Base-by-base conservation (phyloP, 2,888 invertebrate genomes). In the Opisthograptis luteolata region DNA sequence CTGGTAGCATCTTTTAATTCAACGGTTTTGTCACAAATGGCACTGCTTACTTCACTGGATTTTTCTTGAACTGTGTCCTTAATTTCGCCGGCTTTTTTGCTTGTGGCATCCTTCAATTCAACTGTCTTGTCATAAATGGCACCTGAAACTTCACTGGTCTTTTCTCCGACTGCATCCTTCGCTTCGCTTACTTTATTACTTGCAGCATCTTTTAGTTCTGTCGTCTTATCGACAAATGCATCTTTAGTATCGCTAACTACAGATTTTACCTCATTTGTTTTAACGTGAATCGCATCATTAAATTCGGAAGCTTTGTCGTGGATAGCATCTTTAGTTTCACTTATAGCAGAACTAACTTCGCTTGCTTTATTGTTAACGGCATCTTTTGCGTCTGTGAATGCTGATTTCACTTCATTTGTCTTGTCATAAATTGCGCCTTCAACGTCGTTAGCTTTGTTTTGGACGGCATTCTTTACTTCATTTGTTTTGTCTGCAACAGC, bases 401-500 rank as follows among this genome's bases (percentile, higher is more conserved):
- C 36, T 5, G 50, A 36, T 51, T 59, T 62, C 7, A 60, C 43
- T 25, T 61, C 59, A 12, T 58, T 58, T 20, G 68, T 60, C 3
- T 67, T 68, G 4, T 67, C 62, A 2, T 64, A 44, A 6, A 68
- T 37, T 5, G 57, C 41, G 8, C 60, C 40, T 42, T 58, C 48
- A 0, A 63, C 37, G 45, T 64, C 60, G 27, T 58, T 53, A 0
- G 56, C 53, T 49, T 63, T 69, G 13, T 62, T 60, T 3, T 52
- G 25, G 20, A 63, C 53, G 8, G 68, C 43, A 20, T 68, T 68
- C 53, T 78, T 71, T 1, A 78, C 53, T 50, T 82, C 72, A 42
- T 66, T 68, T 34, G 68, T 55, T 58, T 64, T 73, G 2, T 73
- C 75, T 31, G 72, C 62, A 8, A 76, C 66, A 2, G 77, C 63